Percentiles rank a stretch among this genome's conserved stretches.
Conservation (phyloP, 2,888 invertebrate genomes). For the Lacanobia oleracea region DNA sequence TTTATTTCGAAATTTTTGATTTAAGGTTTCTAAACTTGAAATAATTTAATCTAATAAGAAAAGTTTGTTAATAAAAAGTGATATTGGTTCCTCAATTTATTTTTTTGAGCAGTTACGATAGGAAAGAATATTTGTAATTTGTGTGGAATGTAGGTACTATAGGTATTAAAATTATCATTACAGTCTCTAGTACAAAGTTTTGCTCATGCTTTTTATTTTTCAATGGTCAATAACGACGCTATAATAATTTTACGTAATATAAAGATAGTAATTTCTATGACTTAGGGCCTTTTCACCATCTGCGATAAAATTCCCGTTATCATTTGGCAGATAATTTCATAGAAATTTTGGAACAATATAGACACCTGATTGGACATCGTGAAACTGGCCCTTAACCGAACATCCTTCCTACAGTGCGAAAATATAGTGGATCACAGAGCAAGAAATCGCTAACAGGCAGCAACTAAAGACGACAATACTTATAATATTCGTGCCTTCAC, state of each 20-base stretch:
- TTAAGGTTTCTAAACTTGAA: too few relatives aligned
- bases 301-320: too few relatives aligned
- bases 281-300: too few relatives aligned
- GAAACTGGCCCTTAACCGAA: background rate
- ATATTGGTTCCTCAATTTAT: slow-evolving; percentile 8
- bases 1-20: too few relatives aligned
- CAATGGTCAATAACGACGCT: background rate
- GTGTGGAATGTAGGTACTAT: too few relatives aligned
- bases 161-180: too few relatives aligned
- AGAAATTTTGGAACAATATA: too few relatives aligned
- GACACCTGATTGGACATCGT: too few relatives aligned
- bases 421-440: background rate
- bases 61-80: background rate
- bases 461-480: background rate
- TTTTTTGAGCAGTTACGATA: background rate
- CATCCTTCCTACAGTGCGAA: background rate
- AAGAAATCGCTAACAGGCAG: background rate
- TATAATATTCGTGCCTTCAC: background rate
- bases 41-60: background rate
- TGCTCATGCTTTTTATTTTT: slow-evolving; percentile 10
- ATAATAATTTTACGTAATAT: background rate
- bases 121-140: background rate
- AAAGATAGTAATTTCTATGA: background rate
- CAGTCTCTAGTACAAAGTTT: background rate
- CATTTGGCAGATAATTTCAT: too few relatives aligned